Percentiles rank a stretch among this genome's conserved stretches.
phyloP scores from a whole-genome alignment of 1,140 invertebrate species.

The Dryas iulia region DNA sequence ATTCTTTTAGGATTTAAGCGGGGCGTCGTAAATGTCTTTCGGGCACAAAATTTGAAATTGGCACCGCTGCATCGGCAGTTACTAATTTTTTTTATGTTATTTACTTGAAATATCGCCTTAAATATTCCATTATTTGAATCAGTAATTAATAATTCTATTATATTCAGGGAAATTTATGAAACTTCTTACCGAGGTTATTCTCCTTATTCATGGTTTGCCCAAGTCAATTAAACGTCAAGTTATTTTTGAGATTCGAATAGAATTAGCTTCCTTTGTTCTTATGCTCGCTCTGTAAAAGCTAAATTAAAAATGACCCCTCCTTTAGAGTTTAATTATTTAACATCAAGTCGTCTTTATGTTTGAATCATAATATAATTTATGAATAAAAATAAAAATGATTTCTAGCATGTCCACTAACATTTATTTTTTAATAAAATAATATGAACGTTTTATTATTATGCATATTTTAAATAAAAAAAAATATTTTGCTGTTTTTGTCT shows the following conservation, averaged over 20 bases:
- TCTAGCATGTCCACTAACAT: no score
- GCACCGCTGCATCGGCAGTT: not conserved
- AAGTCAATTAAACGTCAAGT: conserved; percentile 26
- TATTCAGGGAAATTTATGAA: not conserved
- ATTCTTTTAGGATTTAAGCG: conserved; percentile 51
- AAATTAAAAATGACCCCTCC: conserved; percentile 28
- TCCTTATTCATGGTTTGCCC: conserved; percentile 6
- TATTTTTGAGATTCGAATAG: conserved; percentile 21
- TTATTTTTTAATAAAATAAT: no score
- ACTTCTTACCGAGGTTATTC: not conserved
- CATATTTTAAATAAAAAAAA: not conserved
- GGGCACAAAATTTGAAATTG: not conserved
- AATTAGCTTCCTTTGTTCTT: conserved; percentile 31
- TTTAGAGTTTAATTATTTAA: not conserved
- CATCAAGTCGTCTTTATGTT: no score
- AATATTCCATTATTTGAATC: conserved; percentile 26
- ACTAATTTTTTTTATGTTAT: not conserved
- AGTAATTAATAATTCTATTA: not conserved
- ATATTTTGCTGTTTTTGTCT: no score
- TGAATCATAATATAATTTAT: no score
- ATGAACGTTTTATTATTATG: no score
- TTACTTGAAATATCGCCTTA: not conserved
- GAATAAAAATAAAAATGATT: no score
- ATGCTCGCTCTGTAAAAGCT: conserved; percentile 25
- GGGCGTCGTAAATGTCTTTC: not conserved